Conservation (phyloP, 2,888 invertebrate species). For the Zhuqinia jingwanae region DNA sequence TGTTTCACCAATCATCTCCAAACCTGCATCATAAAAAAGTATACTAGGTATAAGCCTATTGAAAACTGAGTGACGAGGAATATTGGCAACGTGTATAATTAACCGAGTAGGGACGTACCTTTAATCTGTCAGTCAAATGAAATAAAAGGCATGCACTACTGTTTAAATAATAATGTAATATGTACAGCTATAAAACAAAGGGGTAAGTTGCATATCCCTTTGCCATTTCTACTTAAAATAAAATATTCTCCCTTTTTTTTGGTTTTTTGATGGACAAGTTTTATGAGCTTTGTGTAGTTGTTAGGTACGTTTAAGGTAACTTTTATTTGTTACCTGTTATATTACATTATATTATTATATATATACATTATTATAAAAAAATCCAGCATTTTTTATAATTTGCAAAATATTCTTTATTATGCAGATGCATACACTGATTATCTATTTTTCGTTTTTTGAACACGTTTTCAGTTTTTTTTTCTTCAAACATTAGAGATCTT, state of each 20-base stretch:
- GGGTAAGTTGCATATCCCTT: constrained; percentile 8
- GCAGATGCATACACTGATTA: constrained; percentile 23
- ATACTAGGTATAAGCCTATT: too few species aligned
- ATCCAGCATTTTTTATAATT: neutral
- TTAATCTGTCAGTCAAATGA: constrained; percentile 32
- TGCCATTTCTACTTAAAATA: neutral
- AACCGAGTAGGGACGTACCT: constrained; percentile 39
- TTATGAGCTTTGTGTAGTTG: neutral
- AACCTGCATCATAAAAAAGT: too few species aligned
- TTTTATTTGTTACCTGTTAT: too few species aligned
- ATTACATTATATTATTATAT: too few species aligned
- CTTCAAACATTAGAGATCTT: neutral
- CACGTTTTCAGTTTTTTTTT: neutral
- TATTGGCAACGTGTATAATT: constrained; percentile 33
- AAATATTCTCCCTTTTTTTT: too few species aligned
- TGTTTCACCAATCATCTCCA: too few species aligned
- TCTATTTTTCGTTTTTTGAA: neutral
- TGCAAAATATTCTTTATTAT: constrained; percentile 32
- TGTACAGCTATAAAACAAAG: neutral
- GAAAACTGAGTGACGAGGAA: constrained; percentile 33
- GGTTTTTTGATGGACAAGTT: neutral
- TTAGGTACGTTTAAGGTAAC: too few species aligned
- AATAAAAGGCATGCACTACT: neutral
- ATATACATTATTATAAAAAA: neutral
- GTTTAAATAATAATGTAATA: neutral